Base-by-base conservation (phyloP, 2,888 invertebrate genomes). In the Bhutanitis thaidina region DNA sequence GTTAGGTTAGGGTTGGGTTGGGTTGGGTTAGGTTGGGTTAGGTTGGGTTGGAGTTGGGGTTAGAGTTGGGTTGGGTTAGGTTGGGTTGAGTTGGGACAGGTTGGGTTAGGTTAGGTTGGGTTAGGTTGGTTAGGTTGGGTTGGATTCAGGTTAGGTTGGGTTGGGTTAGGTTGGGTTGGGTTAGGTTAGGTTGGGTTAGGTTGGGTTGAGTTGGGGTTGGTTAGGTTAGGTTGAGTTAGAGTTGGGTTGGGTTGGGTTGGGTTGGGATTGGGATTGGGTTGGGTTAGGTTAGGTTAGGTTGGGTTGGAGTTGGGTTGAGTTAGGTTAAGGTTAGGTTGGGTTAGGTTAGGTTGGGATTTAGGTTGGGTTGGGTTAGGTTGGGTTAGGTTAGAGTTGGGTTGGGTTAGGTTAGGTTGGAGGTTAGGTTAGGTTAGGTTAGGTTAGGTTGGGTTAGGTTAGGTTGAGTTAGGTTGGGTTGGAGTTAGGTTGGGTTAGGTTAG, bases 361-460 rank as follows among this genome's bases (percentile, higher is more conserved):
- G 55, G 55, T 49, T 52, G 52, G 55, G 55, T 49, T 52, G 48
- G 52, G 48, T 43, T 48, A 44, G 48, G 52, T 48, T 46, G 46
- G 54, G 54, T 52, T 52, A 49, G 53, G 54, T 52, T 52, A 51
- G 54, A n/a, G 52, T 52, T 52, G 49, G 46, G 55, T 52, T 52
- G 52, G 55, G 55, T 50, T 52, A 47, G 52, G 55, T 52, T 52
- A 52, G 55, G 55, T 52, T 52, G 49, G n/a, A n/a, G 53, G 46
- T 46, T 46, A 51, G 51, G 51, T 41, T 46, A 46, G 51, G 54
- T 48, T 49, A 46, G 49, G 53, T 49, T 49, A 41, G 49, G 53
- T 47, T 47, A 47, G 46, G 45, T 46, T 46, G 45, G 49, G 49
- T 50, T 43, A 47, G 50, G 46, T 46, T 43, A 47, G 46, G 47